Conservation (phyloP, 2,888 invertebrate genomes). For the Xestia c-nigrum region DNA sequence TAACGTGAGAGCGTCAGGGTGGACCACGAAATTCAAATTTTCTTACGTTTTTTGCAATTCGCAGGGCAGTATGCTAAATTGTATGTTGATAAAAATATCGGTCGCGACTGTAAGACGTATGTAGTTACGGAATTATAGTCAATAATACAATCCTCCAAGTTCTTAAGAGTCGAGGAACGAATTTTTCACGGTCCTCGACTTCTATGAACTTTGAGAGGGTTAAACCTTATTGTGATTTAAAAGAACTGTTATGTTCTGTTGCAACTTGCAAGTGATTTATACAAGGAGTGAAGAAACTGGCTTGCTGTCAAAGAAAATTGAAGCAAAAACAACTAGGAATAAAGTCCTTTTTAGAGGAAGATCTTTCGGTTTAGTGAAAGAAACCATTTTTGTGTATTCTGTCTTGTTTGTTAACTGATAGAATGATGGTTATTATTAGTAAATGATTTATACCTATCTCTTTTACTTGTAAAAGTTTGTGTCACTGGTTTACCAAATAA, state of each 20-base stretch:
- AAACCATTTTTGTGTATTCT: neutral
- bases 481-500: neutral
- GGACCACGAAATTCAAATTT: no score
- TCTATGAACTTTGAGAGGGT: no score
- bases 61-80: no score
- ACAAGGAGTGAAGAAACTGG: neutral
- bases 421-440: neutral
- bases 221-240: neutral
- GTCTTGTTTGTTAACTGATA: constrained; percentile 11
- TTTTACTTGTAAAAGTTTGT: neutral
- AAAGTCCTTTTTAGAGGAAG: neutral
- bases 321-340: accelerated
- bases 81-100: no score
- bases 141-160: no score
- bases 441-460: no score
- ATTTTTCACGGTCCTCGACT: no score
- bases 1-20: no score
- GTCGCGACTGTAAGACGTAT: no score
- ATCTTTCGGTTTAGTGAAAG: neutral
- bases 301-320: neutral
- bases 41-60: no score
- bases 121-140: no score
- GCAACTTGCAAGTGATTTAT: neutral
- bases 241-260: constrained; percentile 25
- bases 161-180: no score